Percentiles rank a stretch among this genome's conserved stretches.
phyloP scores from a whole-genome alignment of 2,113 vertebrate species.

The Nyctibius bracteatus region DNA sequence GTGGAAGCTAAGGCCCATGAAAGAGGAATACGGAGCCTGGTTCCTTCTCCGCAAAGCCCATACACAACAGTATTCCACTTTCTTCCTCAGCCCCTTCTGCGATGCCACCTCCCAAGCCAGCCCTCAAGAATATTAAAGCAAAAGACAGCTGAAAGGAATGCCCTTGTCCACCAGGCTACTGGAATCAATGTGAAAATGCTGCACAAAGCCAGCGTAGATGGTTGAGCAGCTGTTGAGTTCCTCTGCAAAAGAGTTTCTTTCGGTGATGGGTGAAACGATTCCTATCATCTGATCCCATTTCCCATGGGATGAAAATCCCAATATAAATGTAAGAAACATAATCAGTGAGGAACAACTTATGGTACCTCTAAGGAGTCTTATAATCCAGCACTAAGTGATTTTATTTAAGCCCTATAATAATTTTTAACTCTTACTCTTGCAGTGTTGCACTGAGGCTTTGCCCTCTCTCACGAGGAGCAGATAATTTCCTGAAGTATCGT shows the following conservation, averaged over 20 bases:
- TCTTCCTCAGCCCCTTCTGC: background rate
- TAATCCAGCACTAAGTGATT: background rate
- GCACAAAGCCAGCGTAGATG: background rate
- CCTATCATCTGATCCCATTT: background rate
- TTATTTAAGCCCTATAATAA: background rate
- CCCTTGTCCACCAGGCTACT: background rate
- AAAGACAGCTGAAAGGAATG: background rate
- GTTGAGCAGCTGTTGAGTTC: background rate
- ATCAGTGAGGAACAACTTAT: background rate
- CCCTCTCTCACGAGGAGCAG: background rate
- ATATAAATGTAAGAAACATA: background rate
- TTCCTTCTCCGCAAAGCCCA: background rate
- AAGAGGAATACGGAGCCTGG: background rate
- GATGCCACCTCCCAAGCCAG: background rate
- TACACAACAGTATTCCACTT: background rate
- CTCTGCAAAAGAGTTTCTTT: background rate
- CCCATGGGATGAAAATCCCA: background rate
- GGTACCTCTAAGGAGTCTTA: background rate
- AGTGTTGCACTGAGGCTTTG: background rate
- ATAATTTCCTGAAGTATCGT: background rate
- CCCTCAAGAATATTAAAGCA: background rate
- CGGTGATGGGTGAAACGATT: background rate
- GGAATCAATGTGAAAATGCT: background rate
- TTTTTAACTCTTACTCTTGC: background rate
- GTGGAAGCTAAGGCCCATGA: background rate